Evolutionary conservation across 2,888 invertebrate genomes (phyloP), one percentile per base, ranked within the genome.

Genomic region (Drosophila yooni): DNA sequence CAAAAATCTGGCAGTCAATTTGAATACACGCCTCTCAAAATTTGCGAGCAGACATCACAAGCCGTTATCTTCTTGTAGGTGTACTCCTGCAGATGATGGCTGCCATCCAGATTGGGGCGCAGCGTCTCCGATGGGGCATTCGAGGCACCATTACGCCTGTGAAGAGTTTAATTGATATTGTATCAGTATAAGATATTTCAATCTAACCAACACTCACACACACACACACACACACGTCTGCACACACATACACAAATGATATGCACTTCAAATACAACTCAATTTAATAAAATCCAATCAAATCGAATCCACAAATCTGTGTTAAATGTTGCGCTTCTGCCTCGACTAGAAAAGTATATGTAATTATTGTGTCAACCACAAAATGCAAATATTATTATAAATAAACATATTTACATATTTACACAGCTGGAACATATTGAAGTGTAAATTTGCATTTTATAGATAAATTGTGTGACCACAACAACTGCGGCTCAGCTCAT

Each of bases 11-110:
- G 6, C 15, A 5, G 13, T 13, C n/a, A 51, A 34, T 36, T 51
- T 36, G 13, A 11, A 46, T 33, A 85, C 72, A 94, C 94, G 97
- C 97, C 97, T 95, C 98, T 95, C 66, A 98, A 94, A 63, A 98
- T 97, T 94, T 98, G 97, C 73, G 97, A 97, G 94, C 98, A 98
- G 82, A 97, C 96, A 93, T 98, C 98, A 93, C 98, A 98, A 34
- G 98, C 98, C 53, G 98, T 98, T 89, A 98, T 98, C 94, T 98
- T 98, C 94, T 98, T 97, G 94, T 98, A 98, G 38, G 98, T 98
- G 94, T 98, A 97, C 93, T 98, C 98, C 94, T 97, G 97, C 94
- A 98, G 97, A 92, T 96, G 96, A 94, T 98, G 98, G 77, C 92
- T 93, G 80, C 93, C 93, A 78, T 92, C 93, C 81, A 93, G 89